A percentile compares a stretch with the other conserved stretches of the same genome.
Evolutionary conservation across 2,113 vertebrate species (phyloP).

Genomic region (Pseudonaja textilis): DNA sequence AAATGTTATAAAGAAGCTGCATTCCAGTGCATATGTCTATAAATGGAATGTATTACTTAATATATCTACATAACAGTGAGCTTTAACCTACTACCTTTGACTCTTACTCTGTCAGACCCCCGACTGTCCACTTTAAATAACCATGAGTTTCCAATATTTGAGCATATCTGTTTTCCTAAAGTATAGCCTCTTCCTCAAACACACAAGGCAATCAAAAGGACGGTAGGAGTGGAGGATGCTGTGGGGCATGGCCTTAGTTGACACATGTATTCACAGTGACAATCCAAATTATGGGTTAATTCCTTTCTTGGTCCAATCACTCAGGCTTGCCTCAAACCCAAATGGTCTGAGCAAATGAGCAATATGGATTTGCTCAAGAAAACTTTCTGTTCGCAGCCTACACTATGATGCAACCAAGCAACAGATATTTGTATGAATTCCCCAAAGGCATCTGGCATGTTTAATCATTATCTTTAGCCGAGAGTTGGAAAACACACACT

Average conservation of each 20-base stretch:
- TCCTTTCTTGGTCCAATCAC: not conserved
- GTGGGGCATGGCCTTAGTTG: not conserved
- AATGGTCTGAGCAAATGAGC: conserved; percentile 22
- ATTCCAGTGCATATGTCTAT: not conserved
- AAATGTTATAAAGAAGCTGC: not conserved
- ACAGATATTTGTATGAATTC: conserved; percentile 12
- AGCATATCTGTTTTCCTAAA: not conserved
- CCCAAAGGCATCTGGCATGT: conserved; percentile 33
- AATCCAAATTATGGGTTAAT: not conserved
- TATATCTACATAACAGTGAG: not conserved
- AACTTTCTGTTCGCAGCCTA: conserved; percentile 9
- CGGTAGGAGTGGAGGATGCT: not conserved
- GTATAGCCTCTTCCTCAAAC: not conserved
- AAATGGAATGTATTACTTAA: not conserved
- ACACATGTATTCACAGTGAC: not conserved
- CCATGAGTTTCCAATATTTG: not conserved
- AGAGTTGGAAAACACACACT: conserved; percentile 38
- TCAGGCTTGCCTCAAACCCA: not conserved
- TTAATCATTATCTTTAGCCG: conserved; percentile 36
- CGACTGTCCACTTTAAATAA: not conserved
- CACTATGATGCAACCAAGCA: conserved; percentile 35
- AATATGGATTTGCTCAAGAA: conserved; percentile 31
- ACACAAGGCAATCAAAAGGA: not conserved
- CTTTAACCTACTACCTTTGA: not conserved
- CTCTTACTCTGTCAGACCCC: not conserved